phyloP scores from a whole-genome alignment of 2,113 vertebrate genomes.

The Canis aureus region DNA sequence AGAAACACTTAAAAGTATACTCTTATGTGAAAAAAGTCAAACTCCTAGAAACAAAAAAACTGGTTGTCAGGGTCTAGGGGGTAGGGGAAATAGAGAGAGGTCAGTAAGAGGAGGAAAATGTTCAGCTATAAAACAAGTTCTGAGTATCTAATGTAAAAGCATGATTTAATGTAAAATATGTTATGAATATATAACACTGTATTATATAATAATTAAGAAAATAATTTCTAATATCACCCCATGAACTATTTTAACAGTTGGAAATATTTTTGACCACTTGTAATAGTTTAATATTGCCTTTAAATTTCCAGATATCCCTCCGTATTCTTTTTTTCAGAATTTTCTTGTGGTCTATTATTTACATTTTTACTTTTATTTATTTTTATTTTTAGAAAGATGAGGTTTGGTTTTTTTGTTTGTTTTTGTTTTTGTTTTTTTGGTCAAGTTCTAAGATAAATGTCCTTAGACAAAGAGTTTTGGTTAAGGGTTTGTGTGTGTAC shows the following conservation, averaged over 20 bases:
- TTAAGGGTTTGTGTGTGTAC: background rate
- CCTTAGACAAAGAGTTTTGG: background rate
- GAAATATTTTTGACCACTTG: background rate
- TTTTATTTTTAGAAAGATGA: background rate
- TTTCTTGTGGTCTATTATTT: background rate
- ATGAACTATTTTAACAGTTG: background rate
- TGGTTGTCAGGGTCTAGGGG: background rate
- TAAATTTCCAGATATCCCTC: background rate
- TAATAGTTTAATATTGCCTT: background rate
- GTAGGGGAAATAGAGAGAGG: background rate
- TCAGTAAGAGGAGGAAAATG: background rate
- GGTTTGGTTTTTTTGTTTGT: too few relatives aligned
- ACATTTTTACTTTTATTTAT: background rate
- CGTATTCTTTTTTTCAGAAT: background rate
- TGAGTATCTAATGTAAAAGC: background rate
- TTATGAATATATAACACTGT: background rate
- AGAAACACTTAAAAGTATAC: background rate
- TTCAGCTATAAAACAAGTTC: background rate
- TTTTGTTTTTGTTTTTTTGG: background rate
- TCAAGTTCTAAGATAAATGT: slow-evolving; percentile 21
- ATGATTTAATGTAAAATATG: background rate
- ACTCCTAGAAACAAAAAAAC: background rate
- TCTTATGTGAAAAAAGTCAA: background rate
- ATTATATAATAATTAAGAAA: background rate
- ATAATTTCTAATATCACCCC: background rate